These are phyloP conservation scores for Sebastes diploproa DNA, from an alignment of 2,797 vertebrate genomes.

Conservation along the genomic window DNA sequence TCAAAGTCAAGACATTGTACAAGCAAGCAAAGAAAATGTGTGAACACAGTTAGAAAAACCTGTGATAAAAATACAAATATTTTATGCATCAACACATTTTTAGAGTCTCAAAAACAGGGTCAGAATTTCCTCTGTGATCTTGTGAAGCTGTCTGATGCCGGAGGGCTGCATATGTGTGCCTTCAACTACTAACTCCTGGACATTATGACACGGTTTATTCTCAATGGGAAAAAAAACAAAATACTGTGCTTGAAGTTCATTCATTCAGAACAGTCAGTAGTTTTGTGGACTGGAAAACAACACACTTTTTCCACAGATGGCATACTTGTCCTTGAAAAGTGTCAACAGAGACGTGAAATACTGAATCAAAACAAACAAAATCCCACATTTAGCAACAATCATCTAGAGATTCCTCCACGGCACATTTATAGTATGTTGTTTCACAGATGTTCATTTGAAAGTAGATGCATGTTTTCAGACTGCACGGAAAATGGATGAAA, in stretches of 20 bases:
- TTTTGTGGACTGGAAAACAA: neutral
- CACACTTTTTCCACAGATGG: constrained; percentile 8
- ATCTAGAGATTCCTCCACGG: neutral
- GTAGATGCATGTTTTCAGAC: constrained; percentile 27
- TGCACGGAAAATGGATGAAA: constrained; percentile 20
- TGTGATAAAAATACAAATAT: neutral
- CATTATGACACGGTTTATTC: neutral
- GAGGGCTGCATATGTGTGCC: neutral
- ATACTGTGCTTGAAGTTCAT: neutral
- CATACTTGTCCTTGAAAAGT: constrained; percentile 28
- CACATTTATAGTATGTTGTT: constrained; percentile 22
- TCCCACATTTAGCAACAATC: neutral
- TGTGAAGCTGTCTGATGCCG: neutral
- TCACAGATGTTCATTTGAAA: constrained; percentile 45
- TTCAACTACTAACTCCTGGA: neutral
- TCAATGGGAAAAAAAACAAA: neutral
- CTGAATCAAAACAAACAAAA: constrained; percentile 5
- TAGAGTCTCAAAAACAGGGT: neutral
- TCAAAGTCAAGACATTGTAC: neutral
- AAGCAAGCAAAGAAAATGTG: neutral
- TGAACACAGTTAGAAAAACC: neutral
- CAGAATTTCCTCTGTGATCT: neutral
- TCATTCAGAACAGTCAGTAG: neutral
- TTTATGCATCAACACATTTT: neutral
- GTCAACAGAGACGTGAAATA: neutral